A percentile compares a stretch with the other conserved stretches of the same genome.
Conservation (phyloP, 1,140 invertebrate genomes). For the Papilio aristodemus region DNA sequence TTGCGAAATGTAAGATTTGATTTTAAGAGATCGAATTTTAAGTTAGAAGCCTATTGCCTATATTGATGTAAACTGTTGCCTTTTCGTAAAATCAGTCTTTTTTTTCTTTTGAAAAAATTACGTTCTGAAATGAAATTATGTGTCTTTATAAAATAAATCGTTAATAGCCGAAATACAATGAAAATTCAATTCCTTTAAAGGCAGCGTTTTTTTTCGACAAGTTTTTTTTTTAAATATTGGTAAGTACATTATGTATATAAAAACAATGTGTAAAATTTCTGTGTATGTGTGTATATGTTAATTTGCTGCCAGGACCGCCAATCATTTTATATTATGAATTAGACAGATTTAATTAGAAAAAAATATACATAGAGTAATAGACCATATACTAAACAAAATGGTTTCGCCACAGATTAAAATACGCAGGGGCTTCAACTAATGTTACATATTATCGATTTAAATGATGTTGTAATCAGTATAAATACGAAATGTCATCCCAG, state of each 20-base stretch:
- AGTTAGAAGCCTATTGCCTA: too few relatives aligned
- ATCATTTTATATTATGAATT: background rate
- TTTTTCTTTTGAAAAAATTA: slow-evolving; percentile 35
- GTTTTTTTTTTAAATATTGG: slow-evolving; percentile 29
- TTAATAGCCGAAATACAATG: slow-evolving; percentile 50
- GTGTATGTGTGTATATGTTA: background rate
- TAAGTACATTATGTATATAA: slow-evolving; percentile 12
- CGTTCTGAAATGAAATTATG: slow-evolving; percentile 34
- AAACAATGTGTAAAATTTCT: slow-evolving; percentile 13
- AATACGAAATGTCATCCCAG: slow-evolving; percentile 15
- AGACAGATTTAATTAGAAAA: background rate
- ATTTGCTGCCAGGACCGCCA: background rate
- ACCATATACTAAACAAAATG: background rate
- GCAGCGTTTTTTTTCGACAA: slow-evolving; percentile 44
- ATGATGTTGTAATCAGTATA: slow-evolving; percentile 25
- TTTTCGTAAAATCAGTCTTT: slow-evolving; percentile 68
- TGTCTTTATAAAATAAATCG: background rate
- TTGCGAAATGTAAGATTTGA: too few relatives aligned
- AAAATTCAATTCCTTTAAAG: slow-evolving; percentile 61
- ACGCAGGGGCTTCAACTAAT: slow-evolving; percentile 18
- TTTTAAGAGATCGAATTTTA: too few relatives aligned
- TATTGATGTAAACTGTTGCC: slow-evolving; percentile 26
- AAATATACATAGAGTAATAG: slow-evolving; percentile 19
- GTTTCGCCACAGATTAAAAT: slow-evolving; percentile 20
- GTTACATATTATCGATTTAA: slow-evolving; percentile 1